Percentiles rank a stretch among this genome's conserved stretches.
Conservation (phyloP, 1,140 invertebrate species). For the Tetragonula clypearis region DNA sequence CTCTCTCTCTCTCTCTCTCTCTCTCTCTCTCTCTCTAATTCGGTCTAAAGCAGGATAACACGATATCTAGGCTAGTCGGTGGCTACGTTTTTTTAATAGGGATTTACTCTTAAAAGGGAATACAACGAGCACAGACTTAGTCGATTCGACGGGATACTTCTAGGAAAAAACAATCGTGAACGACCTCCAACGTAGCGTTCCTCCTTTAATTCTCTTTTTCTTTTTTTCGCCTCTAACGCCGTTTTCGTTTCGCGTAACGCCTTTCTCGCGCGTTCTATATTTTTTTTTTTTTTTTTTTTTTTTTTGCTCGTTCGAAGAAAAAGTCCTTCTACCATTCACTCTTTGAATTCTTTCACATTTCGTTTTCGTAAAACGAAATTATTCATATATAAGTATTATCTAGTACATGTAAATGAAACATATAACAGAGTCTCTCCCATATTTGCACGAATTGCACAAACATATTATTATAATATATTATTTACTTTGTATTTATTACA, state of each 20-base stretch:
- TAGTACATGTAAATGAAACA: too few relatives aligned
- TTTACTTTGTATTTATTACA: too few relatives aligned
- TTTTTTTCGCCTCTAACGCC: neutral
- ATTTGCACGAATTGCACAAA: too few relatives aligned
- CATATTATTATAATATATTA: too few relatives aligned
- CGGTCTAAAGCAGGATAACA: constrained; percentile 2
- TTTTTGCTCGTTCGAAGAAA: neutral
- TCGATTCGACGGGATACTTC: constrained; percentile 38
- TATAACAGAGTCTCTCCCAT: too few relatives aligned
- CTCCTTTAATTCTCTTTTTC: neutral
- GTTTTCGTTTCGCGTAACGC: neutral
- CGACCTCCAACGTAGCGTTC: neutral
- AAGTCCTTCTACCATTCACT: neutral
- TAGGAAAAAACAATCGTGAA: constrained; percentile 30
- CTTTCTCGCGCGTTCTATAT: neutral
- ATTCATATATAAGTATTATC: too few relatives aligned
- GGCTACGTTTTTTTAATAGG: constrained; percentile 24
- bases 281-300: neutral
- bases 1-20: too few relatives aligned
- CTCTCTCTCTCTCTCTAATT: constrained; percentile 27
- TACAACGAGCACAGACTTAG: neutral
- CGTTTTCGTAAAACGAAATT: neutral
- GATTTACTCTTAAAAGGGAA: constrained; percentile 53
- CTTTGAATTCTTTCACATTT: neutral
- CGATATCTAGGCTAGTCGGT: constrained; percentile 31